These are phyloP conservation scores for Drosophila nr. fundita DNA, from an alignment of 2,888 invertebrate genomes.

Conservation along the genomic window DNA sequence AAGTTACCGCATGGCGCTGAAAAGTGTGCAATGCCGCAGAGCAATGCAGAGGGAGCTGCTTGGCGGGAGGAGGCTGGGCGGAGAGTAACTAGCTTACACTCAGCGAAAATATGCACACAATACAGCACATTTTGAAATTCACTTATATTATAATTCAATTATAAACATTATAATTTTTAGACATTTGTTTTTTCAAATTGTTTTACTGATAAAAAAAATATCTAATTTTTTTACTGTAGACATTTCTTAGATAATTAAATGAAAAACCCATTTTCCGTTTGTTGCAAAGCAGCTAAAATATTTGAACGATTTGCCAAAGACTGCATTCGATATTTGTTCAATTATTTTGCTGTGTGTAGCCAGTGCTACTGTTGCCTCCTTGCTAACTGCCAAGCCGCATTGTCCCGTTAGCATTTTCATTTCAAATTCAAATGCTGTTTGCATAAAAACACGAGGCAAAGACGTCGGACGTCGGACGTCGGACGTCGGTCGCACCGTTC, in stretches of 20 bases:
- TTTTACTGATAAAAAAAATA: background rate
- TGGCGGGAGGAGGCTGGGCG: background rate
- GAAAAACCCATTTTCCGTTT: background rate
- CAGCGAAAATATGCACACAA: background rate
- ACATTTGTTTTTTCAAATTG: background rate
- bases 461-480: constrained; percentile 33
- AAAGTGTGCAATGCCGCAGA: constrained; percentile 61
- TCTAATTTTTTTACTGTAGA: background rate
- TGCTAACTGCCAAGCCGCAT: constrained; percentile 32
- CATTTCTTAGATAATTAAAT: background rate
- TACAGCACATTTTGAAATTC: background rate
- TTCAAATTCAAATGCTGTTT: constrained; percentile 80
- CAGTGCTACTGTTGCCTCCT: constrained; percentile 1
- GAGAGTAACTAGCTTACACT: background rate
- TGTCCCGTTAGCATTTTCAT: constrained; percentile 70
- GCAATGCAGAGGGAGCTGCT: background rate
- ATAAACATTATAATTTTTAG: background rate
- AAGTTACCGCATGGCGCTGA: constrained; percentile 68
- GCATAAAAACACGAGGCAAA: constrained; percentile 72
- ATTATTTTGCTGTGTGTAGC: background rate
- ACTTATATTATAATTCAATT: no score
- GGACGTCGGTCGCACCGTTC: background rate
- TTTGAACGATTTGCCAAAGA: background rate
- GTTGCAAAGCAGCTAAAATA: background rate
- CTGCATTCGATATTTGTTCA: background rate